Conservation (phyloP, 2,888 invertebrate genomes). For the Microplitis manilae region DNA sequence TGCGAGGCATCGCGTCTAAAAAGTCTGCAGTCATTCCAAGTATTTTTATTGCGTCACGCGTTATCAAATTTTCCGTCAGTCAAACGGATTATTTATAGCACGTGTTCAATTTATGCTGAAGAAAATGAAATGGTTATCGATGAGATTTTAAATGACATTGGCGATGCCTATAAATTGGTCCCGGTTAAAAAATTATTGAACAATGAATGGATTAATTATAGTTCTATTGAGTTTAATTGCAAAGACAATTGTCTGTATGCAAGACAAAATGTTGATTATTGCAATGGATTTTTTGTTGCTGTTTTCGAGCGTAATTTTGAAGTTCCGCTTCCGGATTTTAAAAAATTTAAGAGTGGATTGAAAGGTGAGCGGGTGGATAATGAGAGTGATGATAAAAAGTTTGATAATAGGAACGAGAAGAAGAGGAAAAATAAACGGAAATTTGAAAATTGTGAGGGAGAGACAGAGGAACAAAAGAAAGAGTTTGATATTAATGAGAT, state of each 20-base stretch:
- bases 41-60: conserved; percentile 88
- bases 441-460: conserved; percentile 13
- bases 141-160: conserved; percentile 74
- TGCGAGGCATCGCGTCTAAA: conserved; percentile 75
- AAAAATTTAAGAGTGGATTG: conserved; percentile 34
- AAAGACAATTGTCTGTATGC: conserved; percentile 86
- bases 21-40: conserved; percentile 85
- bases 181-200: conserved; percentile 77
- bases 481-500: too few relatives aligned
- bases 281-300: conserved; percentile 97
- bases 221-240: conserved; percentile 78
- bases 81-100: conserved; percentile 93
- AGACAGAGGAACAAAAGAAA: conserved; percentile 50
- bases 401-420: not conserved
- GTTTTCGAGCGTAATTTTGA: conserved; percentile 80
- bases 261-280: conserved; percentile 82
- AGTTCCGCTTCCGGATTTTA: conserved; percentile 58
- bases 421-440: conserved; percentile 33
- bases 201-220: conserved; percentile 80
- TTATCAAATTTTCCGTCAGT: conserved; percentile 87
- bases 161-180: conserved; percentile 75
- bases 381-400: conserved; percentile 14
- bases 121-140: conserved; percentile 95
- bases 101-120: conserved; percentile 90
- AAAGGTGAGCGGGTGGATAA: not conserved